A percentile compares a stretch with the other conserved stretches of the same genome.
Conservation (phyloP, 2,797 vertebrate genomes). For the Petrocephalus sullivani region DNA sequence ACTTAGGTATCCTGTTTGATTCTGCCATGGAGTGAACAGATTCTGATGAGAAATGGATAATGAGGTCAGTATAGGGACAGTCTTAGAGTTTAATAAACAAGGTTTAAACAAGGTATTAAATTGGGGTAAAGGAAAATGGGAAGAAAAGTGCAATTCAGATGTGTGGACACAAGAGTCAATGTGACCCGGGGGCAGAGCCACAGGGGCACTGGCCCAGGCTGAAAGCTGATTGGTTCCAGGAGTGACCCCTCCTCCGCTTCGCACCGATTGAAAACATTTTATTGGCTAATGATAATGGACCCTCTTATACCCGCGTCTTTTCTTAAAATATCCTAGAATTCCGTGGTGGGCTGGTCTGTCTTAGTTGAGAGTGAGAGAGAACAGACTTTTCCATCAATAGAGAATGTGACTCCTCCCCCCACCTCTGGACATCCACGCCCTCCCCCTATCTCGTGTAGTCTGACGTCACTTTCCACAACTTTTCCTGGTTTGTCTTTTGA, state of each 20-base stretch:
- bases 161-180: background rate
- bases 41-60: background rate
- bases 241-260: background rate
- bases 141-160: background rate
- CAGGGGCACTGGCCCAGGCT: background rate
- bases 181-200: background rate
- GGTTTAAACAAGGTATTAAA: too few relatives aligned
- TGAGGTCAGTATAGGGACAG: background rate
- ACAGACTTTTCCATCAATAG: background rate
- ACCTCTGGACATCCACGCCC: background rate
- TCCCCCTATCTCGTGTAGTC: background rate
- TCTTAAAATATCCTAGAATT: background rate
- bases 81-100: background rate
- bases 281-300: background rate
- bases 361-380: background rate
- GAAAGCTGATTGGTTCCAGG: background rate
- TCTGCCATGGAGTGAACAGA: background rate
- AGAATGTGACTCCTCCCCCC: background rate
- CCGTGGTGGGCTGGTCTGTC: background rate
- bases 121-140: background rate
- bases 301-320: background rate
- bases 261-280: background rate
- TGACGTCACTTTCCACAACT: background rate
- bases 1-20: background rate
- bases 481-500: background rate